These are phyloP conservation scores for Drosophila miranda DNA, from an alignment of 1,140 invertebrate genomes.

Conservation along the genomic window DNA sequence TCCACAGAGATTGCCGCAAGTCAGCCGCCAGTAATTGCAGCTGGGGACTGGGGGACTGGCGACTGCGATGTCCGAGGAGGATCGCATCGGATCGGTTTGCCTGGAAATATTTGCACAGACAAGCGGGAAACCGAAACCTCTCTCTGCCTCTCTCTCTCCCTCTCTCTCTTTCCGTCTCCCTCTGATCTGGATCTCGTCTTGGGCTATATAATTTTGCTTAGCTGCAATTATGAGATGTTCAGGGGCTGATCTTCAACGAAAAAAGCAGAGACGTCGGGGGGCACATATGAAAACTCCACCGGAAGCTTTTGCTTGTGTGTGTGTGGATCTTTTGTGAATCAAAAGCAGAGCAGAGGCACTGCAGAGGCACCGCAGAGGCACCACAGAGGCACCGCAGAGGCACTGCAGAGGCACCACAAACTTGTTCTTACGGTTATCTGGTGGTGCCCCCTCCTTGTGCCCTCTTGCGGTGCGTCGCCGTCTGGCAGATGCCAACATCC, in stretches of 20 bases:
- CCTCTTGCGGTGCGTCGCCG: constrained; percentile 14
- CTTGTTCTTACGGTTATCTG: constrained; percentile 78
- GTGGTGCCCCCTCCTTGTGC: constrained; percentile 17
- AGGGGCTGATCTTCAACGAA: constrained; percentile 61
- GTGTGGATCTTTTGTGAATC: constrained; percentile 38
- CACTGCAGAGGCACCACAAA: constrained; percentile 14
- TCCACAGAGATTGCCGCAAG: constrained; percentile 55
- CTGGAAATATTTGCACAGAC: constrained; percentile 66
- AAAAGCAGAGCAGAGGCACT: constrained; percentile 29
- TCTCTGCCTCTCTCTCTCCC: constrained; percentile 1
- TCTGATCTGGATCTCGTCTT: constrained; percentile 38
- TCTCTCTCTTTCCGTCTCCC: background rate
- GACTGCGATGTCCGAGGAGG: constrained; percentile 36
- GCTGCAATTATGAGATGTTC: constrained; percentile 77
- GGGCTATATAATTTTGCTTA: constrained; percentile 75
- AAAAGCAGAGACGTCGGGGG: background rate
- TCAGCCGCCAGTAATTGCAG: constrained; percentile 58
- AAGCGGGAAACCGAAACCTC: constrained; percentile 12
- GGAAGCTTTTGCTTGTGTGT: constrained; percentile 61
- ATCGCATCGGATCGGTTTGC: constrained; percentile 10
- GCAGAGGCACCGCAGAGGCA: too few species aligned
- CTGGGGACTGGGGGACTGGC: constrained; percentile 17
- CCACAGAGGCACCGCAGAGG: too few species aligned
- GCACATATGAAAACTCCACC: constrained; percentile 53
- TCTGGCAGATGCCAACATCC: constrained; percentile 72